phyloP scores from a whole-genome alignment of 2,797 vertebrate genomes.

The Sebastes hubbsi region DNA sequence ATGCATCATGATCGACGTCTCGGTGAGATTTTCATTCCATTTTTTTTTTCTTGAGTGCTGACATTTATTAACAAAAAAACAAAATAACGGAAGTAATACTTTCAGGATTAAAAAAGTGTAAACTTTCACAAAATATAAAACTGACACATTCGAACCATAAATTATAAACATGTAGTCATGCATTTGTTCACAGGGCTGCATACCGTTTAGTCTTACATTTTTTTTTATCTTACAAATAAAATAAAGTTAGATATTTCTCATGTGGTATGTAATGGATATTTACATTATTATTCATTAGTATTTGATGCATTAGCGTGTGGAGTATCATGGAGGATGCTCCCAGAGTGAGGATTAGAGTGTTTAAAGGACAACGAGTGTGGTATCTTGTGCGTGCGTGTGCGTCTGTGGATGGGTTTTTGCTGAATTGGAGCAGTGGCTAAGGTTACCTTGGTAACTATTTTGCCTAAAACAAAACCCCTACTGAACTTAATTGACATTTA shows the following conservation, averaged over 20 bases:
- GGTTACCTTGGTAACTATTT: conserved; percentile 67
- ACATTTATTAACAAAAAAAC: conserved; percentile 76
- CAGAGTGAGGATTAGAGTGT: conserved; percentile 76
- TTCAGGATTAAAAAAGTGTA: conserved; percentile 84
- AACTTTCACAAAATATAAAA: conserved; percentile 86
- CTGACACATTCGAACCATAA: conserved; percentile 82
- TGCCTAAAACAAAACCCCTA: conserved; percentile 59
- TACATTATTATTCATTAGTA: conserved; percentile 83
- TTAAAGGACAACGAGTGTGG: conserved; percentile 70
- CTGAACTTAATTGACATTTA: conserved; percentile 66
- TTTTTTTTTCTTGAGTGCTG: conserved; percentile 60
- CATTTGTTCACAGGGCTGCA: conserved; percentile 84
- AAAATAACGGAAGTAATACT: conserved; percentile 73
- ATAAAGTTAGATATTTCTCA: conserved; percentile 82
- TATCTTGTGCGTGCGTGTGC: conserved; percentile 70
- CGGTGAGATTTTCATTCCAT: conserved; percentile 68
- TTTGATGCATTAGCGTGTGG: conserved; percentile 76
- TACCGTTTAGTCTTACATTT: conserved; percentile 79
- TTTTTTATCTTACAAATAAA: conserved; percentile 82
- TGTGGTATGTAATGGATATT: conserved; percentile 77
- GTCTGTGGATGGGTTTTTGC: conserved; percentile 73
- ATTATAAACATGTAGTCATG: conserved; percentile 83
- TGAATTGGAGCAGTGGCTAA: conserved; percentile 67
- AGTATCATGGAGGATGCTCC: conserved; percentile 64
- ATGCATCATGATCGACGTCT: conserved; percentile 58